Base-by-base conservation (phyloP, 2,888 invertebrate species). In the Autographa gamma region DNA sequence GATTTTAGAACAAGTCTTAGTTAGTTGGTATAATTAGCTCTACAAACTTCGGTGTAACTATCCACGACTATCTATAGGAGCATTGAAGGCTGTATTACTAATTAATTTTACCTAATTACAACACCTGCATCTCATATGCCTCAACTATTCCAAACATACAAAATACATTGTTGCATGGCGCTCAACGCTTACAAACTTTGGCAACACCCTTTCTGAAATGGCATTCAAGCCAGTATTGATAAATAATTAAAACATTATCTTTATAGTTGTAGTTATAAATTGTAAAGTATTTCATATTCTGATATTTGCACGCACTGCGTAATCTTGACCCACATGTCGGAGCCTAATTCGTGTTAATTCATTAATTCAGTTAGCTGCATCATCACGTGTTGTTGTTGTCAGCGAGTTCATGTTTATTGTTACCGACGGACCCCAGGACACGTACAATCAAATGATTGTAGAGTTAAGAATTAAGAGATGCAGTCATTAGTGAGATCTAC, bases 321-420 rank as follows among this genome's bases (percentile, higher is more conserved):
- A 89, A 82, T 91, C 93, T 93, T 94, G 94, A 93, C 93, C 94
- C 83, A 91, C 80, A 90, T 93, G 86, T 82, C 87, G 80, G 73
- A 82, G 76, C 84, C 85, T 89, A 89, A 90, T 92, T 91, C 86
- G 83, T 85, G 86, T 87, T 88, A 88, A 91, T 92, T 90, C 85
- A 84, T 79, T 84, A 84, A 88, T 82, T 85, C 79, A 82, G 63
- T 81, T 84, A 82, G 69, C 76, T 63, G 67, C 66, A 76, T 79
- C 77, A 82, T 82, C 86, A 86, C 80, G 81, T 79, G 79, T 81
- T 77, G 76, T 79, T 80, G 76, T 80, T 78, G 79, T 77, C 73
- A 81, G 69, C 72, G 66, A 65, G 60, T 71, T 65, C 64, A 62
- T 73, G 43, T 66, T 74, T 69, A 81, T 84, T 76, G 74, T 71